Percentiles rank a stretch among this genome's conserved stretches.
Evolutionary conservation across 2,888 invertebrate species (phyloP).

Genomic region (Sesamia inferens): DNA sequence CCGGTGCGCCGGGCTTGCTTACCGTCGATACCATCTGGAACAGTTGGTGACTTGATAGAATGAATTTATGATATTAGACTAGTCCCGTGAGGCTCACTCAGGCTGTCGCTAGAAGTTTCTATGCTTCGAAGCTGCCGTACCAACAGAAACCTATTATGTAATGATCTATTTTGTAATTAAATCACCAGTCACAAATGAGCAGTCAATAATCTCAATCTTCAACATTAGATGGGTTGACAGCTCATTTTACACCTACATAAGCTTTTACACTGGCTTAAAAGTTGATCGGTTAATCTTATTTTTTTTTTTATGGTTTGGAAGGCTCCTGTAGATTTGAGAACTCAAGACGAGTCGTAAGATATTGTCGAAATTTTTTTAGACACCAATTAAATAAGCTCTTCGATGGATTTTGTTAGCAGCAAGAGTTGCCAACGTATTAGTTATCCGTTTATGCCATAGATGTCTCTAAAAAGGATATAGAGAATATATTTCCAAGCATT

Average conservation of each 20-base stretch:
- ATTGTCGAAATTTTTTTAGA: neutral
- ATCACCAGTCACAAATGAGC: neutral
- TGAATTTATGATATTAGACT: neutral
- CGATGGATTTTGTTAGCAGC: neutral
- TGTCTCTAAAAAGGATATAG: neutral
- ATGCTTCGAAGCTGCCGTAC: neutral
- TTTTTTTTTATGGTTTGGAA: neutral
- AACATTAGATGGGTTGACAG: neutral
- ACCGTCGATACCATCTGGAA: constrained; percentile 98
- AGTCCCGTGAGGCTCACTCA: neutral
- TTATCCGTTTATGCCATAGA: constrained; percentile 3
- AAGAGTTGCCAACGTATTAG: constrained; percentile 3
- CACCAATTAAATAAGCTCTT: neutral
- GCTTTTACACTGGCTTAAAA: neutral
- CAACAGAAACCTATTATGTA: neutral
- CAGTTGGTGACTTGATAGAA: neutral
- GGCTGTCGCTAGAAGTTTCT: neutral
- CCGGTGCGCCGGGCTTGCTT: constrained; percentile 99
- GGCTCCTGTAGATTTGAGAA: neutral
- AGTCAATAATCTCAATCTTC: too few relatives aligned
- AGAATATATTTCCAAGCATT: neutral
- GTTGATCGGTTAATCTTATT: neutral
- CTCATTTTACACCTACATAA: neutral
- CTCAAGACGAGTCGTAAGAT: neutral
- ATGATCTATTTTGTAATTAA: neutral